Evolutionary conservation across 2,113 vertebrate species (phyloP).

Genomic region (Aphelocoma coerulescens): DNA sequence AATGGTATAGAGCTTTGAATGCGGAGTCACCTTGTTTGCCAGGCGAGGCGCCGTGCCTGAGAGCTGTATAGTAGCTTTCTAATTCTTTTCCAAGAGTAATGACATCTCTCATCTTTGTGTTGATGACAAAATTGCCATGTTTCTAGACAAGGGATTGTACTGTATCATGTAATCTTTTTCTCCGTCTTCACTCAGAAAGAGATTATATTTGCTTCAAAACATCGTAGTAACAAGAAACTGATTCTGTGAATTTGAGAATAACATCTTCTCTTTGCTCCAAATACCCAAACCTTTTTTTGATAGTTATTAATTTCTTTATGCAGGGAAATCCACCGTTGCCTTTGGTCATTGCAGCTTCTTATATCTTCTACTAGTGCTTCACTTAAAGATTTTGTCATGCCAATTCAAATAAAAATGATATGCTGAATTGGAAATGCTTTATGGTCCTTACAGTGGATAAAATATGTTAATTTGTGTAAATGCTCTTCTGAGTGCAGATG

Average conservation of each 20-base stretch:
- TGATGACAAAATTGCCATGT: constrained; percentile 5
- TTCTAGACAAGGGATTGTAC: not conserved
- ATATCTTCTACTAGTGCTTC: constrained; percentile 34
- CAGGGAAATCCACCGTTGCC: not conserved
- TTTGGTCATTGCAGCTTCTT: constrained; percentile 53
- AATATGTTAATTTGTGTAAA: constrained; percentile 82
- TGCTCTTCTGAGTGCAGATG: constrained; percentile 72
- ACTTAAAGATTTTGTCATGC: constrained; percentile 53
- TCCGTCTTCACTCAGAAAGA: not conserved
- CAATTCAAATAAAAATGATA: constrained; percentile 72
- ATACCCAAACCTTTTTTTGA: not conserved
- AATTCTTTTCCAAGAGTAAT: not conserved
- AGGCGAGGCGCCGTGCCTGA: rapidly evolving
- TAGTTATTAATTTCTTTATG: not conserved
- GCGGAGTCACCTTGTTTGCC: not conserved
- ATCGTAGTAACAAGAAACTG: not conserved
- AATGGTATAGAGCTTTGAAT: not conserved
- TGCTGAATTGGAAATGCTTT: constrained; percentile 68
- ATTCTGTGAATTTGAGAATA: constrained; percentile 1
- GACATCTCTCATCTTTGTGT: not conserved
- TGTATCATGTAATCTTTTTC: not conserved
- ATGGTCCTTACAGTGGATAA: constrained; percentile 71
- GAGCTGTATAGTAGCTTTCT: not conserved
- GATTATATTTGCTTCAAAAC: not conserved
- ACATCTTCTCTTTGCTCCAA: not conserved